phyloP scores from a whole-genome alignment of 2,797 vertebrate species.

The Scolopax rusticola region DNA sequence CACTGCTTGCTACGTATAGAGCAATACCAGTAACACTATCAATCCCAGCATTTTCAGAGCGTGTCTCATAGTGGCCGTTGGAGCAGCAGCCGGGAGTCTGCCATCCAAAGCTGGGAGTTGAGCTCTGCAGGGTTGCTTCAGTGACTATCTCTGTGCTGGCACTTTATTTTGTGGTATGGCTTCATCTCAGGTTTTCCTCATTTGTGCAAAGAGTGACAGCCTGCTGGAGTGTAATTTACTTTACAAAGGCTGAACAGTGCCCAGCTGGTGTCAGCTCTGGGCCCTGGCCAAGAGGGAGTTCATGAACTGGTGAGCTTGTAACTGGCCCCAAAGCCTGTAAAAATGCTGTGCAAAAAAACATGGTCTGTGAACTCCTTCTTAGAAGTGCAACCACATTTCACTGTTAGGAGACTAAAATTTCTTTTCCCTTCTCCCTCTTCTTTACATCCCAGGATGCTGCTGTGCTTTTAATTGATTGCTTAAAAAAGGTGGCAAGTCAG shows the following conservation, averaged over 20 bases:
- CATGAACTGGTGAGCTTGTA: constrained; percentile 6
- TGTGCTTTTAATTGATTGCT: neutral
- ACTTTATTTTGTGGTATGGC: neutral
- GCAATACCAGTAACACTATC: neutral
- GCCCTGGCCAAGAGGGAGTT: constrained; percentile 20
- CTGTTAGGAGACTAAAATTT: neutral
- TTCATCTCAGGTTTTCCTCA: constrained; percentile 4
- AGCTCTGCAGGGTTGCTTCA: neutral
- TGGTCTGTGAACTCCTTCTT: neutral
- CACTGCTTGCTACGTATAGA: neutral
- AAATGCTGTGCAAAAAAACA: neutral
- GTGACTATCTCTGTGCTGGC: neutral
- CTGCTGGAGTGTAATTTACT: constrained; percentile 38
- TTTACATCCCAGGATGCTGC: neutral
- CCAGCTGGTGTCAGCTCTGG: constrained; percentile 47
- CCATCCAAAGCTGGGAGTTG: neutral
- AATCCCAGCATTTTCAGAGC: neutral
- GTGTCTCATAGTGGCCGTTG: neutral
- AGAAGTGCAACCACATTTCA: neutral
- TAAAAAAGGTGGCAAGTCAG: neutral
- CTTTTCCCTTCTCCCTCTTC: neutral
- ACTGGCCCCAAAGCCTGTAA: neutral
- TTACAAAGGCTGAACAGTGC: constrained; percentile 46
- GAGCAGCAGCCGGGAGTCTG: neutral
- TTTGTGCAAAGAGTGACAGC: neutral